phyloP scores from a whole-genome alignment of 2,888 invertebrate genomes.

The Himalopsyche kuldschensis region DNA sequence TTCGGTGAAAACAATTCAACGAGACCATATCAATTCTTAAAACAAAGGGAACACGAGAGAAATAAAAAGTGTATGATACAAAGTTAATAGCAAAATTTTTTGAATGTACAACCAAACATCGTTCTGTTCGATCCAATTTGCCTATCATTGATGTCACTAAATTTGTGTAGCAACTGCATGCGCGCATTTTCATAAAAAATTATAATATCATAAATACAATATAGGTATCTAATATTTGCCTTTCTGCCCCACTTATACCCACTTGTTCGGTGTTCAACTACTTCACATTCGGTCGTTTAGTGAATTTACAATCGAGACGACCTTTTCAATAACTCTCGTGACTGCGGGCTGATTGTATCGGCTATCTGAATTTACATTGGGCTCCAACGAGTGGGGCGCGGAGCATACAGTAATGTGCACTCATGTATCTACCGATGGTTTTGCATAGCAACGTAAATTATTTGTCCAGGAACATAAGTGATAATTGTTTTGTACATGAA shows the following conservation, averaged over 20 bases:
- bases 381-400: background rate
- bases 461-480: background rate
- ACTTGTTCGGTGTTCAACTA: background rate
- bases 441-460: background rate
- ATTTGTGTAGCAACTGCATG: too few relatives aligned
- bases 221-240: background rate
- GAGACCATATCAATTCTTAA: too few relatives aligned
- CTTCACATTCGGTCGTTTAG: slow-evolving; percentile 17
- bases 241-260: background rate
- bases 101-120: too few relatives aligned
- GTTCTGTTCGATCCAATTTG: too few relatives aligned
- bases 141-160: too few relatives aligned
- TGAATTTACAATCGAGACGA: slow-evolving; percentile 20
- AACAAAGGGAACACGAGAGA: too few relatives aligned
- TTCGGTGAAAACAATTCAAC: too few relatives aligned
- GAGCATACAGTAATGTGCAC: background rate
- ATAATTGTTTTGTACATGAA: background rate
- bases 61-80: too few relatives aligned
- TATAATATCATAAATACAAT: too few relatives aligned
- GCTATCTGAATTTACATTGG: slow-evolving; percentile 14
- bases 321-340: slow-evolving; percentile 28
- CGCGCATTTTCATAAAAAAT: too few relatives aligned
- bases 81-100: too few relatives aligned
- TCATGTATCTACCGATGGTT: background rate
- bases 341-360: slow-evolving; percentile 20